Conservation (phyloP, 2,888 invertebrate species). For the Apamea anceps region DNA sequence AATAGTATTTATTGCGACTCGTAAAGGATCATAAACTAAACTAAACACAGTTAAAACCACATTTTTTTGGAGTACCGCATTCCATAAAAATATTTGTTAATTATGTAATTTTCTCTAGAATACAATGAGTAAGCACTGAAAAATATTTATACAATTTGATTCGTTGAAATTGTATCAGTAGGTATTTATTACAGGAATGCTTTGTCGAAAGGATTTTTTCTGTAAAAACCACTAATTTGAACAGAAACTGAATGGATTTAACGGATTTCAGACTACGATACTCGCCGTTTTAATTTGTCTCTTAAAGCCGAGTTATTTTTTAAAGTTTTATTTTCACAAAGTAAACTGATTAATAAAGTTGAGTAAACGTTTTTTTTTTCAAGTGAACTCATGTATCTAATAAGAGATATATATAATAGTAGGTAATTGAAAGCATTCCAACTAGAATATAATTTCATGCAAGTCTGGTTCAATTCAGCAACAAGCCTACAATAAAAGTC, state of each 20-base stretch:
- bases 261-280: neutral
- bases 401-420: neutral
- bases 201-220: neutral
- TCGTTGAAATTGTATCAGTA: neutral
- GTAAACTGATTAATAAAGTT: neutral
- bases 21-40: too few relatives aligned
- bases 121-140: neutral
- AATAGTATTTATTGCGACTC: too few relatives aligned
- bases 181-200: neutral
- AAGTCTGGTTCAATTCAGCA: neutral
- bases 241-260: too few relatives aligned
- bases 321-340: neutral
- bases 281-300: neutral
- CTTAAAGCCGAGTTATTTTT: neutral
- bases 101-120: neutral
- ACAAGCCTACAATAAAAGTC: neutral
- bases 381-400: neutral
- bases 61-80: too few relatives aligned
- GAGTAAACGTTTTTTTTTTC: too few relatives aligned
- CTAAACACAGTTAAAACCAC: too few relatives aligned
- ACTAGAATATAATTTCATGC: neutral
- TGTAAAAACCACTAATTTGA: neutral
- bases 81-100: too few relatives aligned
- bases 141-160: neutral
- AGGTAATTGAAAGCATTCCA: neutral